Conservation (phyloP, 2,113 vertebrate genomes). For the Nothoprocta perdicaria region DNA sequence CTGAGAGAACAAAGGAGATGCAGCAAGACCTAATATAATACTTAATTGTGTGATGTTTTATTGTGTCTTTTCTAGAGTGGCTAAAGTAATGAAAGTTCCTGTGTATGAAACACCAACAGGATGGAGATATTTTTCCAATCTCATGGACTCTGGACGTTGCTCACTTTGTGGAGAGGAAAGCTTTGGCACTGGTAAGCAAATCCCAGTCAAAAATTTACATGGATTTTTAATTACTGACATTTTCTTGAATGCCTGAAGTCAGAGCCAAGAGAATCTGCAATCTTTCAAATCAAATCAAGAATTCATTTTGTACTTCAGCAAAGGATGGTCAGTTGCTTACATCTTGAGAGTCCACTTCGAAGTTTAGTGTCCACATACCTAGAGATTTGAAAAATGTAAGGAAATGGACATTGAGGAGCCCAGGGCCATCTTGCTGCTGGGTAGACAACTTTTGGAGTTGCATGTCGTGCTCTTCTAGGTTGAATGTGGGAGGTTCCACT, state of each 20-base stretch:
- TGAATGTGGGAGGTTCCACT: background rate
- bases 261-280: background rate
- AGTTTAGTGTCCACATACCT: background rate
- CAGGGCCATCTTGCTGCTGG: background rate
- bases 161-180: conserved; percentile 98
- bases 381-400: background rate
- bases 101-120: conserved; percentile 97
- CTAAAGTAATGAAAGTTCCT: conserved; percentile 94
- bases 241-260: background rate
- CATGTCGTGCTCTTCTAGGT: background rate
- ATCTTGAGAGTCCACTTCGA: background rate
- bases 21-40: background rate
- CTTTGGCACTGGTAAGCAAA: conserved; percentile 92
- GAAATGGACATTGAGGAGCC: background rate
- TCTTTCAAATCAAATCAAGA: background rate
- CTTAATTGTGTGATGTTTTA: background rate
- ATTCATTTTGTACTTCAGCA: background rate
- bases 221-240: background rate
- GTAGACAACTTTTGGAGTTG: background rate
- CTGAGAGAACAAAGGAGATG: background rate
- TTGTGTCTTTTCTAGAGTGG: conserved; percentile 84
- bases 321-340: background rate
- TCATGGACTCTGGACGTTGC: conserved; percentile 97
- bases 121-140: conserved; percentile 96
- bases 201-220: background rate